Base-by-base conservation (phyloP, 2,888 invertebrate species). In the Orthosia gothica region DNA sequence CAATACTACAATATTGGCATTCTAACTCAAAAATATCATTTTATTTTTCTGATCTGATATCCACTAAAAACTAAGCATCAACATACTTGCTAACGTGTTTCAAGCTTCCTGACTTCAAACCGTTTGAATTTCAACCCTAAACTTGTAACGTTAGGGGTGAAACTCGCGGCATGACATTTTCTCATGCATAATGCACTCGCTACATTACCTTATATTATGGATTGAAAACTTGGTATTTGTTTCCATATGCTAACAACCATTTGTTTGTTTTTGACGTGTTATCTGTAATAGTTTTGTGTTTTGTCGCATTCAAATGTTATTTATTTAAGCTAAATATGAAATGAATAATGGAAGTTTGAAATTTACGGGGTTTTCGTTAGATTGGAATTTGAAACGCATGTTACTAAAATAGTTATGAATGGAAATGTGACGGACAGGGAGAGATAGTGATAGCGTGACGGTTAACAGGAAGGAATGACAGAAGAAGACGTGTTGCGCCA, bases 211-310 rank as follows among this genome's bases (percentile, higher is more conserved):
- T 84, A 85, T 82, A 82, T 84, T 76, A 70, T 70, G 67, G 50
- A 82, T 83, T 77, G 79, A 84, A 84, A 82, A 82, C 79, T 79
- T 82, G 74, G 82, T 58, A 66, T 81, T 82, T 81, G 70, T 82
- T 81, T 66, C 65, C 79, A 50, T 81, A 74, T 66, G 82, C 70
- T 68, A 66, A 79, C 65, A 81, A 69, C 32, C 58, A 55, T 82
- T 78, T 81, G 81, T 81, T 82, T 74, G 32, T n/a, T n/a, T n/a
- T n/a, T n/a, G 18, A 70, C 67, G 40, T 70, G 57, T 70, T 70
- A 70, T 81, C 55, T 66, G 50, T 63, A 62, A 55, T 77, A 70
- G 52, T 81, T 67, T 32, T 32, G 26, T 64, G 68, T 64, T 64
- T 71, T 66, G 68, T 69, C 59, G 81, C 58, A 62, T 76, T 50